Conservation (phyloP, 2,113 vertebrate species). For the Condylura cristata region DNA sequence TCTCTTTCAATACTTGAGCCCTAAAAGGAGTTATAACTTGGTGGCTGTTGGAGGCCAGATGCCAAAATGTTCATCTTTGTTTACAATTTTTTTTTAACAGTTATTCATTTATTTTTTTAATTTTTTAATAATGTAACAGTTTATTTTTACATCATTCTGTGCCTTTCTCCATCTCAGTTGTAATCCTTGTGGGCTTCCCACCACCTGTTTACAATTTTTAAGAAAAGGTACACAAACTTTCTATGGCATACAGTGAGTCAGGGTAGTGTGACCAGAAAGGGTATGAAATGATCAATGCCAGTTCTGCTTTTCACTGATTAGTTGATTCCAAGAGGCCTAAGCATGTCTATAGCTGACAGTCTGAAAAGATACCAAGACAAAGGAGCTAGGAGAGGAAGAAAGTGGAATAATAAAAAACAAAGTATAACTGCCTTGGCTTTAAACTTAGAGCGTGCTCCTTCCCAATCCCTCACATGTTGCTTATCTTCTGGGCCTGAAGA, state of each 20-base stretch:
- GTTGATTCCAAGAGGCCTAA: neutral
- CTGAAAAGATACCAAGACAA: neutral
- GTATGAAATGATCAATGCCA: neutral
- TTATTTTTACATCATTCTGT: no score
- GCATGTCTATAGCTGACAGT: neutral
- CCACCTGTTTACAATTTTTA: conserved; percentile 3
- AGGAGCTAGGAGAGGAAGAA: neutral
- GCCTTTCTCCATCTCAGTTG: no score
- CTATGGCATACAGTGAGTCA: neutral
- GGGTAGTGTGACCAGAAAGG: neutral
- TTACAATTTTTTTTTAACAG: neutral
- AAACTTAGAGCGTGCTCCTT: neutral
- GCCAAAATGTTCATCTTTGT: neutral
- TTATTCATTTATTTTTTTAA: no score
- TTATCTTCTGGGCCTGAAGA: neutral
- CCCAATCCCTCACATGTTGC: neutral
- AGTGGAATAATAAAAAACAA: neutral
- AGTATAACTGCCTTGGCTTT: neutral
- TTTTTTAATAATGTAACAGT: no score
- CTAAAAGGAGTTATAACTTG: neutral
- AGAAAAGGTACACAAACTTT: neutral
- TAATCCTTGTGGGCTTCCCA: no score
- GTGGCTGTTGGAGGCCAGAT: neutral
- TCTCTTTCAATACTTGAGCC: neutral
- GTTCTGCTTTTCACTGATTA: neutral